A percentile compares a stretch with the other conserved stretches of the same genome.
Evolutionary conservation across 2,797 vertebrate species (phyloP).

Genomic region (Myotis planiceps): DNA sequence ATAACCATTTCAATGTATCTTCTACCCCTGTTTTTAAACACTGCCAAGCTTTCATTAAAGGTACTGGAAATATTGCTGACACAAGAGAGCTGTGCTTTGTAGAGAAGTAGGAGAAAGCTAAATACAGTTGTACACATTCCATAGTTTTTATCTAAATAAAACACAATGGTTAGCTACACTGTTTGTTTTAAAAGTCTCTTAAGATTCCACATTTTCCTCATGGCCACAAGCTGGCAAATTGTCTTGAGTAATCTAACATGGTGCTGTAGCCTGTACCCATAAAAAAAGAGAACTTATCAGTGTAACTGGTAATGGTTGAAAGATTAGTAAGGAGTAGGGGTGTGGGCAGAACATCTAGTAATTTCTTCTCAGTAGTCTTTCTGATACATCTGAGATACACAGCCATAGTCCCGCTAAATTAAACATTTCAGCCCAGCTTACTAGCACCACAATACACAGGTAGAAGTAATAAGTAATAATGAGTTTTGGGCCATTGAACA

Average conservation of each 20-base stretch:
- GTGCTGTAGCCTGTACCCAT: neutral
- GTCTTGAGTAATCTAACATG: neutral
- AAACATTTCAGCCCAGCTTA: slow-evolving; percentile 76
- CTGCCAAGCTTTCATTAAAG: slow-evolving; percentile 28
- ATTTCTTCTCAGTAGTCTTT: slow-evolving; percentile 56
- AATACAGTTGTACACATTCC: neutral
- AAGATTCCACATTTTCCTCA: neutral
- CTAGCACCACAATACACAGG: slow-evolving; percentile 74
- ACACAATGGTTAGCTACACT: neutral
- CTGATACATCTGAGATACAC: slow-evolving; percentile 56
- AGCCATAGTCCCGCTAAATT: slow-evolving; percentile 71
- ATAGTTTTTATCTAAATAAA: neutral
- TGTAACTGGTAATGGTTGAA: neutral
- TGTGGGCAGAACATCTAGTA: slow-evolving; percentile 20
- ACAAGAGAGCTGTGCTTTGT: neutral
- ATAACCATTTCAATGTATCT: neutral
- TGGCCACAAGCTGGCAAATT: neutral
- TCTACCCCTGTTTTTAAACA: neutral
- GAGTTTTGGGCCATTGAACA: slow-evolving; percentile 78
- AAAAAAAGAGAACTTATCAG: neutral
- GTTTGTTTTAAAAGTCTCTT: slow-evolving; percentile 51
- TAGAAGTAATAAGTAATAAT: slow-evolving; percentile 84
- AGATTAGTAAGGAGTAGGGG: slow-evolving; percentile 32
- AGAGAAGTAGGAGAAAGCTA: slow-evolving; percentile 16
- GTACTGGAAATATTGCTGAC: neutral